Percentiles rank a stretch among this genome's conserved stretches.
Evolutionary conservation across 2,888 invertebrate genomes (phyloP).

Genomic region (Tridacna gigas): DNA sequence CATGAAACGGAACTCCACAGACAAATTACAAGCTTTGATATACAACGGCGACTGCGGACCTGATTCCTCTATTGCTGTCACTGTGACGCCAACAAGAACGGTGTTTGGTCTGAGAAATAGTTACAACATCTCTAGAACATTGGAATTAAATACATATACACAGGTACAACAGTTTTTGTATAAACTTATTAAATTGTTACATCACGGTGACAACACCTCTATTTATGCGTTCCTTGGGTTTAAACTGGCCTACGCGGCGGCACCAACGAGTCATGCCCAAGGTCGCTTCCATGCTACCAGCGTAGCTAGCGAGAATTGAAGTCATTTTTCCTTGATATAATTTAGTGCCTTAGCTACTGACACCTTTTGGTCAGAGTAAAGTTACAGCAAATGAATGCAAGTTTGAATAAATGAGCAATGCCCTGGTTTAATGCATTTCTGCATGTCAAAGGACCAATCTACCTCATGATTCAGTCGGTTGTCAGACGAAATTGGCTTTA

Average conservation of each 20-base stretch:
- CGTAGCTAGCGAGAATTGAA: no score
- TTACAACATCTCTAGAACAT: background rate
- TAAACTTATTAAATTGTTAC: background rate
- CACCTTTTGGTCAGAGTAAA: no score
- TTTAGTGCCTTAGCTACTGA: no score
- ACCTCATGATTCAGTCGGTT: no score
- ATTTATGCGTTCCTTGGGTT: background rate
- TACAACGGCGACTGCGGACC: slow-evolving; percentile 62
- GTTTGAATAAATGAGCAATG: no score
- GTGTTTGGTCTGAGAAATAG: slow-evolving; percentile 40
- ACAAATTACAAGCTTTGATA: slow-evolving; percentile 43
- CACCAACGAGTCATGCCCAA: background rate
- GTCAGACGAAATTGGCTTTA: no score
- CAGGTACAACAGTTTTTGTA: background rate
- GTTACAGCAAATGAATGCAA: no score
- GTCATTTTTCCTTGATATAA: no score
- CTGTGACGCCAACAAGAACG: slow-evolving; percentile 18
- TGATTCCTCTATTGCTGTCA: slow-evolving; percentile 44
- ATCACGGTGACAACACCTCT: background rate
- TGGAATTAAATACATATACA: slow-evolving; percentile 7
- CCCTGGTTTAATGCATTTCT: no score
- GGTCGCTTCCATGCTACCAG: background rate
- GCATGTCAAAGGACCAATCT: no score
- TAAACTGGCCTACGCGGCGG: background rate
- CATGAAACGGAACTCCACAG: background rate